phyloP scores from a whole-genome alignment of 2,888 invertebrate species.

The Gerosis bhagava region DNA sequence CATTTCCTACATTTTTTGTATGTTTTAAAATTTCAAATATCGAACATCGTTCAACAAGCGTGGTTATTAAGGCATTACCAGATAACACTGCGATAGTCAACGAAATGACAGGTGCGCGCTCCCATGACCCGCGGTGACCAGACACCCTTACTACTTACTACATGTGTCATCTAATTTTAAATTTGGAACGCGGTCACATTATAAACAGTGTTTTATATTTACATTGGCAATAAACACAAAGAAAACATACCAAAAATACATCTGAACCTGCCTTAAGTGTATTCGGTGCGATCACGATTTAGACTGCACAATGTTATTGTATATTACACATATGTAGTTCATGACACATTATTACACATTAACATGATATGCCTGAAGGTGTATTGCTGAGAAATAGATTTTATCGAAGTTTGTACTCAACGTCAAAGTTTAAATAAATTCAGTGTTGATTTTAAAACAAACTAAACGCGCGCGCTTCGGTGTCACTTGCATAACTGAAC shows the following conservation, averaged over 20 bases:
- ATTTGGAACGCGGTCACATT: too few relatives aligned
- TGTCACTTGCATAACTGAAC: constrained; percentile 66
- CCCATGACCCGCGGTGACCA: constrained; percentile 61
- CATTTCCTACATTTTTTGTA: too few relatives aligned
- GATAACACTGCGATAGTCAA: constrained; percentile 55
- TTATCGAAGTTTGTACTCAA: constrained; percentile 3
- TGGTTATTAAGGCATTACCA: constrained; percentile 56
- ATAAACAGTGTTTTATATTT: too few relatives aligned
- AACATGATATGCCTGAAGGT: not conserved
- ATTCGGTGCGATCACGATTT: too few relatives aligned
- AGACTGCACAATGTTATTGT: too few relatives aligned
- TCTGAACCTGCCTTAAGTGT: too few relatives aligned
- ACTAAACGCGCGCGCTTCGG: constrained; percentile 42
- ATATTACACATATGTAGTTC: too few relatives aligned
- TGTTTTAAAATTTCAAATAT: constrained; percentile 4
- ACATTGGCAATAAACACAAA: too few relatives aligned
- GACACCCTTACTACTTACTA: constrained; percentile 61
- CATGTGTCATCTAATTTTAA: constrained; percentile 64
- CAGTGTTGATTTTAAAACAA: constrained; percentile 28
- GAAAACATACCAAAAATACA: too few relatives aligned
- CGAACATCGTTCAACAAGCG: constrained; percentile 28
- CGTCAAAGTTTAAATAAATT: constrained; percentile 10
- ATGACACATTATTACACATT: too few relatives aligned
- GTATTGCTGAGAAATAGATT: not conserved
- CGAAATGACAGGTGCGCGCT: constrained; percentile 63